A percentile compares a stretch with the other conserved stretches of the same genome.
Evolutionary conservation across 2,888 invertebrate genomes (phyloP).

Genomic region (Eilema depressum): DNA sequence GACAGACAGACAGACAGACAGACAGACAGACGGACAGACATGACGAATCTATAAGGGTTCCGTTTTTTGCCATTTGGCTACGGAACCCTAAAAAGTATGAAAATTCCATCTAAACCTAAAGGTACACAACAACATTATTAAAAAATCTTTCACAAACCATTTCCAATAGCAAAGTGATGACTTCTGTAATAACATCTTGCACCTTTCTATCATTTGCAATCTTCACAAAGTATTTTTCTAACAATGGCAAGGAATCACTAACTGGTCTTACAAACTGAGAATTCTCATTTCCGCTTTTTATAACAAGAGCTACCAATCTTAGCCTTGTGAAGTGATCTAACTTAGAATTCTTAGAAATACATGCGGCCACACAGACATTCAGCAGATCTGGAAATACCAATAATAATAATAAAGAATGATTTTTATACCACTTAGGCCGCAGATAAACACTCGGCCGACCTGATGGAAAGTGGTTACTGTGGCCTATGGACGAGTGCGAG

Average conservation of each 20-base stretch:
- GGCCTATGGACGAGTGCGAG: too few relatives aligned
- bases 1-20: too few relatives aligned
- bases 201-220: slow-evolving; percentile 72
- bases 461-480: too few relatives aligned
- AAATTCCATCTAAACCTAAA: not conserved
- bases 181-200: slow-evolving; percentile 75
- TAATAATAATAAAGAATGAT: not conserved
- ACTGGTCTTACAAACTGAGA: slow-evolving; percentile 74
- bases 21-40: too few relatives aligned
- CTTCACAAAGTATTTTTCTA: slow-evolving; percentile 68
- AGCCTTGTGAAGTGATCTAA: slow-evolving; percentile 77
- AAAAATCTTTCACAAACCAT: slow-evolving; percentile 54
- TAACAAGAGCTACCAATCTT: slow-evolving; percentile 74
- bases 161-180: slow-evolving; percentile 69
- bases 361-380: slow-evolving; percentile 67
- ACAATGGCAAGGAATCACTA: slow-evolving; percentile 65
- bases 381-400: slow-evolving; percentile 69
- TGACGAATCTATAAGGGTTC: too few relatives aligned
- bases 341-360: slow-evolving; percentile 62
- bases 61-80: too few relatives aligned
- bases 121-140: not conserved
- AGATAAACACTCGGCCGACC: too few relatives aligned
- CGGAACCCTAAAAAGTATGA: too few relatives aligned
- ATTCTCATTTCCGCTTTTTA: slow-evolving; percentile 75
- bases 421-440: too few relatives aligned